Conservation (phyloP, 1,140 invertebrate genomes). For the Brachionus angularis region DNA sequence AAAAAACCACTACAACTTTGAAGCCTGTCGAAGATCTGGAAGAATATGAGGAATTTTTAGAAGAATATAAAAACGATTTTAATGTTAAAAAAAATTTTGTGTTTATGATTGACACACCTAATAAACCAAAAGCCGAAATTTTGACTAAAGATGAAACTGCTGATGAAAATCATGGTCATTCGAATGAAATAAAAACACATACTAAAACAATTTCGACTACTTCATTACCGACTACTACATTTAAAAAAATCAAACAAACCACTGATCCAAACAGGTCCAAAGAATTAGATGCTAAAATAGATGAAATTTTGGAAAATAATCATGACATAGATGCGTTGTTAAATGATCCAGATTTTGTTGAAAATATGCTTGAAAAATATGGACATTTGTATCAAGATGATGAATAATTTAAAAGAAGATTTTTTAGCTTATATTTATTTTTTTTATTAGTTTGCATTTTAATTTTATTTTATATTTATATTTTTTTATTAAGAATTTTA, state of each 20-base stretch:
- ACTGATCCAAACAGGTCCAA: too few relatives aligned
- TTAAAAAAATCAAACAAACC: too few relatives aligned
- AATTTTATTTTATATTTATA: too few relatives aligned
- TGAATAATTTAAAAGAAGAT: too few relatives aligned
- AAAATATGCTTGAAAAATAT: neutral
- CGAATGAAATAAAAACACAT: neutral
- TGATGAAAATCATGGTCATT: neutral
- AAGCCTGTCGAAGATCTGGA: neutral
- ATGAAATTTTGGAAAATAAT: slow-evolving; percentile 1
- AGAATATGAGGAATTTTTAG: neutral
- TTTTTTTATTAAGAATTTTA: too few relatives aligned
- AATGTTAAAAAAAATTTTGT: neutral
- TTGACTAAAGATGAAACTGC: too few relatives aligned
- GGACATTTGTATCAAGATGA: slow-evolving; percentile 1
- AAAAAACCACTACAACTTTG: neutral
- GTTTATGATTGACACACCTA: too few relatives aligned
- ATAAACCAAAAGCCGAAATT: too few relatives aligned
- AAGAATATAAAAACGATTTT: neutral
- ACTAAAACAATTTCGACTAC: neutral
- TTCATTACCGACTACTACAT: neutral
- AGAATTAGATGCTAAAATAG: neutral
- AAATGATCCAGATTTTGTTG: slow-evolving; percentile 15
- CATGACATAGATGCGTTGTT: neutral
- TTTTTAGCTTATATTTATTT: too few relatives aligned
- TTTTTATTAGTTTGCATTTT: too few relatives aligned